phyloP scores from a whole-genome alignment of 2,113 vertebrate species.

The Phyllostomus hastatus region DNA sequence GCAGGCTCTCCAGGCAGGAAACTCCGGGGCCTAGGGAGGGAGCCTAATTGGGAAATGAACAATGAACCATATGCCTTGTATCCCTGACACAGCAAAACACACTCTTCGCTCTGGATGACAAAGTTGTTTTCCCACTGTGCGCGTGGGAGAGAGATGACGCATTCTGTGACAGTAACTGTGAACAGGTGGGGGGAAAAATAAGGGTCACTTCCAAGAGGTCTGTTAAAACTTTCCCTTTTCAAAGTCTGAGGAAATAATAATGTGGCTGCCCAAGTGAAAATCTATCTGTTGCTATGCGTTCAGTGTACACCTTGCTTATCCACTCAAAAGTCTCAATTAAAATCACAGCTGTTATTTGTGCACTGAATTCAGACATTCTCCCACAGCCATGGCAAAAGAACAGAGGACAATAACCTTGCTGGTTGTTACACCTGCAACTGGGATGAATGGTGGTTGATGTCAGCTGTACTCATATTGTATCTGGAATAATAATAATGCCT shows the following conservation, averaged over 20 bases:
- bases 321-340: constrained; percentile 42
- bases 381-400: constrained; percentile 34
- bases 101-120: constrained; percentile 39
- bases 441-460: background rate
- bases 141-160: constrained; percentile 62
- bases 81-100: constrained; percentile 50
- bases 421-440: constrained; percentile 53
- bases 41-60: background rate
- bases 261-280: constrained; percentile 58
- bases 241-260: constrained; percentile 60
- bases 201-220: constrained; percentile 59
- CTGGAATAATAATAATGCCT: constrained; percentile 42
- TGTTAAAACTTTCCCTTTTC: constrained; percentile 68
- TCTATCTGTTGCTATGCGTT: constrained; percentile 49
- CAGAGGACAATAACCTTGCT: constrained; percentile 35
- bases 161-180: constrained; percentile 60
- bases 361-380: background rate
- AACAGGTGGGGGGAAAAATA: constrained; percentile 65
- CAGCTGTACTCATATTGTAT: background rate
- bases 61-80: background rate
- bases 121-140: constrained; percentile 61
- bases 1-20: constrained; percentile 38
- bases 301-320: constrained; percentile 33
- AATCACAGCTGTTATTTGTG: constrained; percentile 68
- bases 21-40: background rate